Evolutionary conservation across 2,888 invertebrate species (phyloP), one percentile per base, ranked within the genome.

Genomic region (Myopa tessellatipennis): DNA sequence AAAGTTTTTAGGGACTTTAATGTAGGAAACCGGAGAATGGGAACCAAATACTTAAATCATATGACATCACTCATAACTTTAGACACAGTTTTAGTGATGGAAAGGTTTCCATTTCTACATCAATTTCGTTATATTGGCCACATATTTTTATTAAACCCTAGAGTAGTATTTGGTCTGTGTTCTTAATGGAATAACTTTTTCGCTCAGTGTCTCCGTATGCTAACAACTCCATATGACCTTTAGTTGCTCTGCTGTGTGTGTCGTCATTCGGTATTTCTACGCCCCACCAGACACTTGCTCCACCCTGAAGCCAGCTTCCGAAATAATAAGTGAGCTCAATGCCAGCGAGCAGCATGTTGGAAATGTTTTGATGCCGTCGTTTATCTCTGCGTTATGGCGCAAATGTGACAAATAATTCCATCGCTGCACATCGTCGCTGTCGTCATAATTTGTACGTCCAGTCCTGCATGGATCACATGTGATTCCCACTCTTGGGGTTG

Each of bases 321-420:
- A 55, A 69, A 55, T 72, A 72, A 72, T 72, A 72, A 72, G 60
- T 60, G 60, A 72, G 50, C 70, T 12, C 55, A 14, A 12, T 45
- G 70, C 52, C 8, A 16, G 40, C 55, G 45, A 63, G 73, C 14
- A 50, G 14, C 34, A 63, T 67, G 58, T n/a, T 8, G 38, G 8
- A 34, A 40, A 16, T 18, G 34, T 12, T 72, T 40, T 52, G 40
- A 36, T 40, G 40, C 40, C 52, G 12, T 72, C 40, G 40, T 40
- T 58, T 18, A 50, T 45, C 18, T 72, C 45, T 34, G n/a, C 65
- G 55, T 38, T 16, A 55, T 34, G 52, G 40, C 45, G 52, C 74
- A 38, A 74, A 74, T 67, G 74, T 74, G 67, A 67, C 67, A 67
- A 74, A 74, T 55, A 67, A 74, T 67, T 55, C 74, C 26, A 74